These are phyloP conservation scores for Cosmia pyralina DNA, from an alignment of 2,888 invertebrate genomes.

Conservation along the genomic window DNA sequence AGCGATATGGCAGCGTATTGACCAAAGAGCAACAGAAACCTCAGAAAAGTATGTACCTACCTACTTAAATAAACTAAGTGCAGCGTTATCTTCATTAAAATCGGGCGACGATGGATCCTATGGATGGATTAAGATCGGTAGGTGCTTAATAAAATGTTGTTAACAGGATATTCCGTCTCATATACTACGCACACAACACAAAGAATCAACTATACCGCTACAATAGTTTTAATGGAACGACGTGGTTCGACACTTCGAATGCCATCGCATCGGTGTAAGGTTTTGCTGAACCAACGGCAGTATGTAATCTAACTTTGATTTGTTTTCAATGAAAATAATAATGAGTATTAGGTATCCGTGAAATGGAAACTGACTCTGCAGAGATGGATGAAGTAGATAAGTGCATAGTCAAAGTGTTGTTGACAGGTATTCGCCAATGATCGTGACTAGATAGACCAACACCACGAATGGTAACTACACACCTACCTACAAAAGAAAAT, in stretches of 20 bases:
- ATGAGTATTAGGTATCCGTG: neutral
- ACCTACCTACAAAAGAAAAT: neutral
- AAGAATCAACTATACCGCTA: neutral
- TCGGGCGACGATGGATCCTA: neutral
- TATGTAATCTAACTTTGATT: neutral
- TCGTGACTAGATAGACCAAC: neutral
- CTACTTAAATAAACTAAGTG: neutral
- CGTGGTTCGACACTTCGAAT: neutral
- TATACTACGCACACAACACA: conserved; percentile 16
- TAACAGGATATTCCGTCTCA: conserved; percentile 10
- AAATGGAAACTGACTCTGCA: neutral
- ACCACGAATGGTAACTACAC: conserved; percentile 11
- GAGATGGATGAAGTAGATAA: conserved; percentile 12
- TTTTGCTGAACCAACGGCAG: conserved; percentile 2
- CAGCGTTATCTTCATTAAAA: neutral
- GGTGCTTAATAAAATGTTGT: conserved; percentile 24
- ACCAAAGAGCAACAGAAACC: neutral
- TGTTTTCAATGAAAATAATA: neutral
- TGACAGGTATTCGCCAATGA: conserved; percentile 23
- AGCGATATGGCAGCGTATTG: neutral
- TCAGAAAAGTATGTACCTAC: neutral
- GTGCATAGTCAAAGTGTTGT: conserved; percentile 42
- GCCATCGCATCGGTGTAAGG: neutral
- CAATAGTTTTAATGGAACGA: neutral
- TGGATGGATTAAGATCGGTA: conserved; percentile 21